Evolutionary conservation across 2,113 vertebrate genomes (phyloP), one percentile per base, ranked within the genome.

Genomic region (Rissa tridactyla): DNA sequence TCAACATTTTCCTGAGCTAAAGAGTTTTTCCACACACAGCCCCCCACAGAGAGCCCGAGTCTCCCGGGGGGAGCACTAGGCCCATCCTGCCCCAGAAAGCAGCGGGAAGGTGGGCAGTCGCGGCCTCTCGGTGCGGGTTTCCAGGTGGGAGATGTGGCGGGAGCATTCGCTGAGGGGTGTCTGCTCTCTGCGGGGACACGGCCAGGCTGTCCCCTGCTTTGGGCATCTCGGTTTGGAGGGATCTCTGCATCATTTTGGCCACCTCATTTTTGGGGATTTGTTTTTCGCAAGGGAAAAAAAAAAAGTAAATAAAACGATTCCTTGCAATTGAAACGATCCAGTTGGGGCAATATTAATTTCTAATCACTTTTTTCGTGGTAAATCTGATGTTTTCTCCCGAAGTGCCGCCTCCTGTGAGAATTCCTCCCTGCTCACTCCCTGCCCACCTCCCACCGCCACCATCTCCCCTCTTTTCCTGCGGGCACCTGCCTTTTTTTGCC

Each of bases 271-370:
- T 9, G 13, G 54, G 27, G 26, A 18, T 70, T 70, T 75, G 14
- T 30, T 81, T 47, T 57, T 38, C 3, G 0, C 20, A 5, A 26
- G 64, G 64, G 15, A 47, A 54, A 18, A 47, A 20, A 11, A 3
- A 47, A 20, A 12, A 47, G 22, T 2, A 4, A 49, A 42, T 4
- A 29, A 34, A 55, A 5, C 0, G 0, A 10, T 18, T 58, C 34
- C 26, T 7, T 20, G 51, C 8, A 2, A 13, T 4, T 14, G 22
- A 11, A 36, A 27, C 2, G 3, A 30, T 22, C 19, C 4, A 4
- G 1, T 15, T 19, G 51, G 49, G 17, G 3, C 49, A 7, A 36
- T 40, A 58, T 15, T 11, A 3, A 44, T 57, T 78, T 46, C 34
- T 34, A 47, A 83, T 20, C 16, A 0, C 4, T 6, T 32, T 58